Conservation (phyloP, 2,797 vertebrate genomes). For the Dromococcyx pavoninus region DNA sequence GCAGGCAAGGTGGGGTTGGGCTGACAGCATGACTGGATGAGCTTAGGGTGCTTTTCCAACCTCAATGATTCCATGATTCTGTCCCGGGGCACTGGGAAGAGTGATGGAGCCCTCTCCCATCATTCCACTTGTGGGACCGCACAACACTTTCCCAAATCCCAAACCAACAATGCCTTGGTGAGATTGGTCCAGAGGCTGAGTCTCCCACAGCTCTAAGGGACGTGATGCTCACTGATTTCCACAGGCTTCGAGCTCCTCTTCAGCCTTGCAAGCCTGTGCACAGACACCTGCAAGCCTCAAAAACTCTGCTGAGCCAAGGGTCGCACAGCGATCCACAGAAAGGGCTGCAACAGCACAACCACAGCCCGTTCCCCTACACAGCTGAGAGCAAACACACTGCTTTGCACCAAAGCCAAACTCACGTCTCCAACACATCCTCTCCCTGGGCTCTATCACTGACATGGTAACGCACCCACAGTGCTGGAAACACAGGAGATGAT, state of each 20-base stretch:
- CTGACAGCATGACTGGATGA: too few species aligned
- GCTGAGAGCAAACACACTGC: accelerated
- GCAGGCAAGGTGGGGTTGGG: too few species aligned
- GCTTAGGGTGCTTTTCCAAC: too few species aligned
- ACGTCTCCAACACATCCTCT: neutral
- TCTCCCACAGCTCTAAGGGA: neutral
- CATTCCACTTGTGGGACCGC: neutral
- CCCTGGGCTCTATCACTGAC: neutral
- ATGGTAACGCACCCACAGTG: accelerated
- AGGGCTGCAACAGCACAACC: accelerated
- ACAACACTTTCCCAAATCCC: accelerated
- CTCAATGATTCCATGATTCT: too few species aligned
- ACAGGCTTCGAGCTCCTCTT: neutral
- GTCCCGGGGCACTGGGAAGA: too few species aligned
- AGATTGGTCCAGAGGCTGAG: neutral
- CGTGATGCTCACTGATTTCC: neutral
- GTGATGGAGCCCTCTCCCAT: neutral
- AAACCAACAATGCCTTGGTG: neutral
- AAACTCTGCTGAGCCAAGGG: neutral
- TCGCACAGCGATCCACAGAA: neutral
- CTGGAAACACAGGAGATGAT: neutral
- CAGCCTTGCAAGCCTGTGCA: neutral
- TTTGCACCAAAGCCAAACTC: neutral
- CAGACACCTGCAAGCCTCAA: neutral
- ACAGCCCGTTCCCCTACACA: accelerated